Evolutionary conservation across 2,113 vertebrate genomes (phyloP).

Genomic region (Triplophysa tibetana): DNA sequence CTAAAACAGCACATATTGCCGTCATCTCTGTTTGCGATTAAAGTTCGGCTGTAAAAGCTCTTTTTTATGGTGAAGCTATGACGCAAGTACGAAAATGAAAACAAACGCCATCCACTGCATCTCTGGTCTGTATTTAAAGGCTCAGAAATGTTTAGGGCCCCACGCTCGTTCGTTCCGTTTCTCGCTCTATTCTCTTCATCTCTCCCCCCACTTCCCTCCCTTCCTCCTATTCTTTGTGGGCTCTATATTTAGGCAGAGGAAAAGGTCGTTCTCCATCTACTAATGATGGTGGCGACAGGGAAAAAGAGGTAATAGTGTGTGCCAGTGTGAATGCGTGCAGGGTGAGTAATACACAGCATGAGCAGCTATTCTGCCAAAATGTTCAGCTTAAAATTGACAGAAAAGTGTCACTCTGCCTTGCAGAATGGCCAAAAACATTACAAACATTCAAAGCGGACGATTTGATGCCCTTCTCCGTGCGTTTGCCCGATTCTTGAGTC

Average conservation of each 20-base stretch:
- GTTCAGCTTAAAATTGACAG: slow-evolving; percentile 3
- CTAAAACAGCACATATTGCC: slow-evolving; percentile 52
- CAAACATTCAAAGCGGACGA: not conserved
- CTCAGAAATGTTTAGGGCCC: slow-evolving; percentile 45
- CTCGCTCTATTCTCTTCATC: slow-evolving; percentile 56
- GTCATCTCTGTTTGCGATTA: slow-evolving; percentile 14
- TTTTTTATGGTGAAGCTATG: slow-evolving; percentile 37
- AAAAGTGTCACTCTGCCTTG: slow-evolving; percentile 13
- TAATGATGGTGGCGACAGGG: slow-evolving; percentile 63
- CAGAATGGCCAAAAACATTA: not conserved
- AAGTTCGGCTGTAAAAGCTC: slow-evolving; percentile 13
- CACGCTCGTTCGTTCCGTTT: slow-evolving; percentile 53
- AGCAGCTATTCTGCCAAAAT: slow-evolving; percentile 2
- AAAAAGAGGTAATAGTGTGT: slow-evolving; percentile 38
- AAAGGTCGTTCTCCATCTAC: slow-evolving; percentile 70
- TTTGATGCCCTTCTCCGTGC: not conserved
- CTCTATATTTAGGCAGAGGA: slow-evolving; percentile 72
- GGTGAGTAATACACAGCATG: slow-evolving; percentile 37
- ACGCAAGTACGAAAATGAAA: slow-evolving; percentile 39
- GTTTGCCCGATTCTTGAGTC: not conserved
- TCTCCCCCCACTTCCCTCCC: slow-evolving; percentile 64
- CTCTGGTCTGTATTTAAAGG: slow-evolving; percentile 34
- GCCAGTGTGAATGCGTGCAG: slow-evolving; percentile 36
- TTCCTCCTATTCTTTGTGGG: slow-evolving; percentile 74
- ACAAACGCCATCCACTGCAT: slow-evolving; percentile 19